Conservation (phyloP, 2,888 invertebrate genomes). For the Hybos culiciformis region DNA sequence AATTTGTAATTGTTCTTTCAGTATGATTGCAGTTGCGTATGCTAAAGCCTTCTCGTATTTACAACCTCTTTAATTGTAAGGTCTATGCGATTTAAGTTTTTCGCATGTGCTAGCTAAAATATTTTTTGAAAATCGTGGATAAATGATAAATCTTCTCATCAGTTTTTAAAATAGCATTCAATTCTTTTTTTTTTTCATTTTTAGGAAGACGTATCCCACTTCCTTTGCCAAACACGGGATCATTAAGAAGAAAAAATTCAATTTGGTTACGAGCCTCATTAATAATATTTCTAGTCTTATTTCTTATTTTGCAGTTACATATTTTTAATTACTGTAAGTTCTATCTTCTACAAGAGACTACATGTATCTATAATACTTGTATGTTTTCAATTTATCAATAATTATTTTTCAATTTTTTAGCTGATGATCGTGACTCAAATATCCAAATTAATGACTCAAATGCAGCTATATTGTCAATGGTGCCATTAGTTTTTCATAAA, state of each 20-base stretch:
- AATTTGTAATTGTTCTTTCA: no score
- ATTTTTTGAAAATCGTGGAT: no score
- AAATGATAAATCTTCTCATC: no score
- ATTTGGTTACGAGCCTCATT: slow-evolving; percentile 32
- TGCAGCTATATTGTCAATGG: slow-evolving; percentile 64
- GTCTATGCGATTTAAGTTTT: no score
- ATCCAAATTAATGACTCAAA: slow-evolving; percentile 52
- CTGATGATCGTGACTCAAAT: slow-evolving; percentile 37
- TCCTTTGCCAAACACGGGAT: slow-evolving; percentile 34
- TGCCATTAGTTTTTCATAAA: slow-evolving; percentile 69
- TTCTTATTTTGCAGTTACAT: slow-evolving; percentile 33
- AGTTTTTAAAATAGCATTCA: no score
- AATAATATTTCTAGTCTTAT: slow-evolving; percentile 30
- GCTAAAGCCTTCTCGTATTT: no score
- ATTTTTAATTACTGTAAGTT: slow-evolving; percentile 34
- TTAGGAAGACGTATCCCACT: slow-evolving; percentile 30
- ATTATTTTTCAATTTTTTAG: slow-evolving; percentile 16
- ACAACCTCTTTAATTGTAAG: no score
- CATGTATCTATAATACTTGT: neutral
- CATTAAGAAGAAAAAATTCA: slow-evolving; percentile 32
- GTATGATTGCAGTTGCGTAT: no score
- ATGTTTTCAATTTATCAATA: neutral
- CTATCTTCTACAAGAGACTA: neutral
- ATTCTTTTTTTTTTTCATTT: slow-evolving; percentile 2
- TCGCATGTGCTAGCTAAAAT: no score